Evolutionary conservation across 2,797 vertebrate genomes (phyloP), one percentile per base, ranked within the genome.

Genomic region (Siniperca undulata): DNA sequence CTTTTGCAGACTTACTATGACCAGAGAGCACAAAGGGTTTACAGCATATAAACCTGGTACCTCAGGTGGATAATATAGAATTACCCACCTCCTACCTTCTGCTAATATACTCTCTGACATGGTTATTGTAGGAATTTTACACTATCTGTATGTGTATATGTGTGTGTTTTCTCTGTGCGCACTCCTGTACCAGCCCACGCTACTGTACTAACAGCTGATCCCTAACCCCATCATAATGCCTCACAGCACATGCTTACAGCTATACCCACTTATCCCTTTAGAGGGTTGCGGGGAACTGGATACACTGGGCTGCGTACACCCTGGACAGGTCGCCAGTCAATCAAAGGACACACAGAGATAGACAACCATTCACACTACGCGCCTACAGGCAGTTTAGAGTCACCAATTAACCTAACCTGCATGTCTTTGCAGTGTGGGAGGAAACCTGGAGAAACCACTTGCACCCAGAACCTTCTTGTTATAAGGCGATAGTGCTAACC

Each of bases 151-250:
- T 64, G 55, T 53, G 16, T 70, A 11, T 75, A 44, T 64, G 85
- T 7, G 6, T 61, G 58, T 64, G 70, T 83, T 69, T 77, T 78
- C 48, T 76, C 46, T 74, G 48, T 69, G 73, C 59, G 42, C 60
- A 56, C 24, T 72, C 56, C 66, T 80, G 93, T 94, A 91, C 92
- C 90, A 91, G 88, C 70, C 84, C 84, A 84, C 70, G 24, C 88
- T 89, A 80, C 87, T 89, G 88, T 87, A 89, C 89, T 80, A 83
- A 89, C 89, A 91, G 93, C 91, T 93, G 92, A 93, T 93, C 90
- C 83, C 27, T 27, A 27, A 27, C 27, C 27, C 82, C 75, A 59
- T 83, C 86, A 80, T 90, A 93, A 93, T 90, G 68, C 83, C 83
- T 77, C 61, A 55, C 68, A 90, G 78, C 89, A 91, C 92, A 92